phyloP scores from a whole-genome alignment of 1,140 invertebrate species.

The Dryas iulia region DNA sequence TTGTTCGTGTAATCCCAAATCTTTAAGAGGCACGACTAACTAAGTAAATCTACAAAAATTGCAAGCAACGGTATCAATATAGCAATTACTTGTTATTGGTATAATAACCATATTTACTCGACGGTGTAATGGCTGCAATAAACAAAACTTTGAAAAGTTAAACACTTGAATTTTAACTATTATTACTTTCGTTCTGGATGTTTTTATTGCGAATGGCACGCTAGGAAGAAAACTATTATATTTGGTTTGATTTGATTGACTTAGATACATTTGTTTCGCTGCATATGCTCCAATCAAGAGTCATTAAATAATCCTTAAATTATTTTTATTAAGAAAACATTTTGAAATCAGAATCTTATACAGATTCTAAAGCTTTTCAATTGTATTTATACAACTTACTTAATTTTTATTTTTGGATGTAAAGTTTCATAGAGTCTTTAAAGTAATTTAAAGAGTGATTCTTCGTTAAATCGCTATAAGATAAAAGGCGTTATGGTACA shows the following conservation, averaged over 20 bases:
- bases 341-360: background rate
- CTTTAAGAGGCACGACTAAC: background rate
- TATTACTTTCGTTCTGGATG: conserved; percentile 16
- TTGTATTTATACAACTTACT: no score
- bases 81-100: conserved; percentile 18
- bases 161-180: conserved; percentile 27
- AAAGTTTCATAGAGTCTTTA: no score
- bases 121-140: conserved; percentile 19
- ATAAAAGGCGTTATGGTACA: no score
- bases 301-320: background rate
- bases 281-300: background rate
- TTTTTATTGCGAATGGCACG: conserved; percentile 20
- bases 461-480: no score
- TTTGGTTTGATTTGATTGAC: background rate
- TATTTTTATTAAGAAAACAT: background rate
- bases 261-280: background rate
- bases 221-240: background rate
- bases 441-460: no score
- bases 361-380: no score
- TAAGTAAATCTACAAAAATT: background rate
- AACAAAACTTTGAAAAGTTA: conserved; percentile 31
- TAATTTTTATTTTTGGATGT: no score
- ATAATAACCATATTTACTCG: conserved; percentile 30
- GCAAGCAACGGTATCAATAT: conserved; percentile 14
- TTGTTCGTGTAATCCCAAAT: background rate